These are phyloP conservation scores for Triplophysa rosa DNA, from an alignment of 2,113 vertebrate species.

Conservation along the genomic window DNA sequence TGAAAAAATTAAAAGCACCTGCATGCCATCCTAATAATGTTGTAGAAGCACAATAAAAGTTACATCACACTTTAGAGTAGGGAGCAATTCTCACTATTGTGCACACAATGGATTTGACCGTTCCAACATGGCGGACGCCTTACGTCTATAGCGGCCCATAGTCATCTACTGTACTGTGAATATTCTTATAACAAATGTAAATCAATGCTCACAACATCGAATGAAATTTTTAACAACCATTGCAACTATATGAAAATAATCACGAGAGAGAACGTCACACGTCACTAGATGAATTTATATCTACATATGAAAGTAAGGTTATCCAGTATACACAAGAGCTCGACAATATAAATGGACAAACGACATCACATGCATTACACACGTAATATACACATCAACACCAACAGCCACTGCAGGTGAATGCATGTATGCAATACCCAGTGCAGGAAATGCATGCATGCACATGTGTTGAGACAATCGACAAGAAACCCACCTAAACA, in stretches of 20 bases:
- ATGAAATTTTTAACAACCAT: neutral
- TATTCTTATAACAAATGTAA: neutral
- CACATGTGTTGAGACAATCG: neutral
- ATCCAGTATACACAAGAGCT: no score
- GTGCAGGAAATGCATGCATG: neutral
- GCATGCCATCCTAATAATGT: no score
- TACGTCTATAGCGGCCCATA: no score
- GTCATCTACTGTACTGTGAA: neutral
- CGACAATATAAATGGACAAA: no score
- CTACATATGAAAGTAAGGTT: no score
- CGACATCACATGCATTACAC: neutral
- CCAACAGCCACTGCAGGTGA: neutral
- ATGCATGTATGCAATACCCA: neutral
- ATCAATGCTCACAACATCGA: neutral
- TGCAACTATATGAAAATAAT: neutral
- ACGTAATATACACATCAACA: neutral
- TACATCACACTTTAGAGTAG: no score
- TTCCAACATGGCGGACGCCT: neutral
- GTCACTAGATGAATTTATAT: no score
- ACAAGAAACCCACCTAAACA: slow-evolving; percentile 32
- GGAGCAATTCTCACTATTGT: no score
- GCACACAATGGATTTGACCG: neutral
- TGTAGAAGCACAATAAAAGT: no score
- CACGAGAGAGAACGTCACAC: no score
- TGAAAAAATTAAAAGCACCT: no score